Base-by-base conservation (phyloP, 2,797 vertebrate genomes). In the Sebastes iracundus region DNA sequence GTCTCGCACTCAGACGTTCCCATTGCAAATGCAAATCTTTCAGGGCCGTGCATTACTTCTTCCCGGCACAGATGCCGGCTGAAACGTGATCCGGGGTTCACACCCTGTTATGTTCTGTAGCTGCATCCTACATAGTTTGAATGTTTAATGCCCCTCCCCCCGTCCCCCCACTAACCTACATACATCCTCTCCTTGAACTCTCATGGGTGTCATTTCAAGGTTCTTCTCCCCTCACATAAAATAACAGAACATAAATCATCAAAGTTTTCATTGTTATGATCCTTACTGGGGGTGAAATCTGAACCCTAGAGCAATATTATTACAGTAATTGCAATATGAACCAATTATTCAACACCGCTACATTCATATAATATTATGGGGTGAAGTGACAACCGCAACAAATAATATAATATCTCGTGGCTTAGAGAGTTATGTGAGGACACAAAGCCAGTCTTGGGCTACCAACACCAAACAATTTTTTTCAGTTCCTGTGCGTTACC, bases 401-500 rank as follows among this genome's bases (percentile, higher is more conserved):
- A 33, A 18, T 68, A 27, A 25, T 30, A 65, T 9, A 52, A 52
- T 28, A 12, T 75, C 30, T 65, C 2, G 13, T 22, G 3, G 69
- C 20, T 70, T 25, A 14, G 1, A 30, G 55, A 18, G 10, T 35
- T 3, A 35, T 35, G 42, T 16, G 32, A 71, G 60, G 63, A 59
- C 12, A 25, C 25, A 66, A 16, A 53, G 20, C 2, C 6, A 11
- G 33, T 63, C 20, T 32, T 32, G 10, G 20, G 22, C 6, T 23
- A n/a, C 5, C 14, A 20, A 4, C 18, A 20, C 8, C 30, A 66
- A 67, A 49, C 20, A 23, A 49, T n/a, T 28, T 46, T n/a, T 28
- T 46, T 32, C 22, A 35, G 49, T 46, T 72, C 20, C 32, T 3
- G 23, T 10, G 61, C 2, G 52, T 81, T 92, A 98, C 98, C 98